These are phyloP conservation scores for Aethina tumida DNA, from an alignment of 1,140 invertebrate genomes.

Conservation along the genomic window DNA sequence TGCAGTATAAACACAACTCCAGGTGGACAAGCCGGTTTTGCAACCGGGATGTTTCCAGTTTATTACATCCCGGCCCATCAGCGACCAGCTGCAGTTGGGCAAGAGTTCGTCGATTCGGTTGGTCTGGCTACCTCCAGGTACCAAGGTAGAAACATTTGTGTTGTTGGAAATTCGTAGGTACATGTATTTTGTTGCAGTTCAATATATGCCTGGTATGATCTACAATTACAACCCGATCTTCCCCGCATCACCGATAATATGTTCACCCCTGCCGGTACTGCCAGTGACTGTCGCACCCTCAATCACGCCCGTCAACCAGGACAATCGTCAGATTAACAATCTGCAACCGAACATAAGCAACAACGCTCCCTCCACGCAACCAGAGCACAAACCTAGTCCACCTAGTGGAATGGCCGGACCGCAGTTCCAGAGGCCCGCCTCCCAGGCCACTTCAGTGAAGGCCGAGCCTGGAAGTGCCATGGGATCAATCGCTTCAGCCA, in stretches of 20 bases:
- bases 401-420: slow-evolving; percentile 14
- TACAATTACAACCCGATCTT: slow-evolving; percentile 40
- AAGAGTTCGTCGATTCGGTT: slow-evolving; percentile 10
- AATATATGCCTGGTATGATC: slow-evolving; percentile 45
- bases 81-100: slow-evolving; percentile 13
- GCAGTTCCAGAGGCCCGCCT: slow-evolving; percentile 39
- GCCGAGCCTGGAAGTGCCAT: slow-evolving; percentile 49
- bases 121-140: slow-evolving; percentile 12
- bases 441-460: slow-evolving; percentile 50
- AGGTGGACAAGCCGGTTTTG: slow-evolving; percentile 12
- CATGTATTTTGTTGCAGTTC: slow-evolving; percentile 31
- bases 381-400: slow-evolving; percentile 6
- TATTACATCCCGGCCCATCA: slow-evolving; percentile 47
- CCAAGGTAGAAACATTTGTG: slow-evolving; percentile 17
- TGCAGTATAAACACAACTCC: slow-evolving; percentile 24
- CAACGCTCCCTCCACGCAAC: background rate
- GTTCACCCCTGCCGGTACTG: slow-evolving; percentile 37
- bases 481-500: slow-evolving; percentile 38
- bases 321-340: slow-evolving; percentile 1
- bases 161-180: background rate
- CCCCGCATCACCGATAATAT: slow-evolving; percentile 38
- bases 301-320: slow-evolving; percentile 9
- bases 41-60: slow-evolving; percentile 43
- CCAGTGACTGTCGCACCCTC: slow-evolving; percentile 23
- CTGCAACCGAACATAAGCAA: slow-evolving; percentile 5